Evolutionary conservation across 2,888 invertebrate species (phyloP), one percentile per base, ranked within the genome.

Genomic region (Eristalis intricaria): DNA sequence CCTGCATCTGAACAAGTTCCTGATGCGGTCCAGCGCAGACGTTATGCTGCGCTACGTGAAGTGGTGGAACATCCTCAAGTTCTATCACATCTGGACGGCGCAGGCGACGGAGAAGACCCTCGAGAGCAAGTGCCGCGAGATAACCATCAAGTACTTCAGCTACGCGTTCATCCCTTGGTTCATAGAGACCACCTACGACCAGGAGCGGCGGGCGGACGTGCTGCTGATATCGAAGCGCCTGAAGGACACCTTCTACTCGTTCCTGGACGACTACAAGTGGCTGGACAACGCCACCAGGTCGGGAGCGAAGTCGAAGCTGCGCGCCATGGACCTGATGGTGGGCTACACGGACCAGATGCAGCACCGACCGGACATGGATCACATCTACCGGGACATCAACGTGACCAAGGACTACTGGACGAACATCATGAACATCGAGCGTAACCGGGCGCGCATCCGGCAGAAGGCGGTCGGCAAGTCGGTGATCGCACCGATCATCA

Each of bases 151-250:
- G 0, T 92, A 91, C 58, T 91, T 89, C 19, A 90, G 90, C 23
- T 91, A 91, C 58, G 92, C 92, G 0, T 75, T 92, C 15, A 8
- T 92, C 22, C 92, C 92, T 0, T 92, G 92, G 92, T 91, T 92
- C 29, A 91, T 92, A 1, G 90, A 90, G 3, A 79, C 89, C n/a
- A 90, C 90, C 0, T 92, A 91, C 50, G 91, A 91, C 40, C 88
- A 87, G 50, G 88, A 91, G 3, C 88, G 89, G 1, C 90, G 92
- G 0, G 90, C 91, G 0, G 92, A 92, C 81, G 89, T 91, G 0
- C 78, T 92, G 0, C 66, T 75, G 1, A 58, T 92, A 2, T 91
- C 92, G 0, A 90, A 90, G 43, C 86, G 90, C 1, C 89, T 92
- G 0, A 89, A 90, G 74, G 89, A 90, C 2, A 91, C 91, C 0